Evolutionary conservation across 2,797 vertebrate genomes (phyloP).

Genomic region (Micrastur ruficollis): DNA sequence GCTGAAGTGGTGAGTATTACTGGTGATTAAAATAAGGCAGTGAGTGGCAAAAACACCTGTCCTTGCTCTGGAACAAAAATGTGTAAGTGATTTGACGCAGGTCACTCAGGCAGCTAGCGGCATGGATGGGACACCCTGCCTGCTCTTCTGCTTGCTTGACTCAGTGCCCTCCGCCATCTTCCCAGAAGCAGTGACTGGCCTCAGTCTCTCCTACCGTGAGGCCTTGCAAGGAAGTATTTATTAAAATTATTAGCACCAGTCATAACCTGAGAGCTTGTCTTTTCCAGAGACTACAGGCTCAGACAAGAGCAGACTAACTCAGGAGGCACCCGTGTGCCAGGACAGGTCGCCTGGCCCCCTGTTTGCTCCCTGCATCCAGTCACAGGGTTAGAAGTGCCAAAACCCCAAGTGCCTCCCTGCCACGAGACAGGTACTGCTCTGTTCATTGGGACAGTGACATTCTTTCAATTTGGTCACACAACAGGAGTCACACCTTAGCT

Average conservation of each 20-base stretch:
- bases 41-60: not conserved
- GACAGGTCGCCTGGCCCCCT: not conserved
- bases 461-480: not conserved
- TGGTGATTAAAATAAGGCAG: not conserved
- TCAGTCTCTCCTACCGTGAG: not conserved
- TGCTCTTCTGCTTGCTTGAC: not conserved
- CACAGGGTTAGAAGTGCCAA: not conserved
- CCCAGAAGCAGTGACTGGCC: not conserved
- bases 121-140: not conserved
- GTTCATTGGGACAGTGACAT: too few species aligned
- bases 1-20: not conserved
- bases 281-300: not conserved
- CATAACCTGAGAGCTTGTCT: not conserved
- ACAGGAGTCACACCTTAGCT: not conserved
- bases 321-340: not conserved
- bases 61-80: not conserved
- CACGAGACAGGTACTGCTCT: not conserved
- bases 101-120: not conserved
- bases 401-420: rapidly evolving
- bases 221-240: not conserved
- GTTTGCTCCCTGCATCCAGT: not conserved
- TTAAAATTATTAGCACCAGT: not conserved
- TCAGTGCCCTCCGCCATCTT: not conserved
- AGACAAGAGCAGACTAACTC: not conserved
- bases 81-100: not conserved